Evolutionary conservation across 2,113 vertebrate species (phyloP).

Genomic region (Lampris incognitus): DNA sequence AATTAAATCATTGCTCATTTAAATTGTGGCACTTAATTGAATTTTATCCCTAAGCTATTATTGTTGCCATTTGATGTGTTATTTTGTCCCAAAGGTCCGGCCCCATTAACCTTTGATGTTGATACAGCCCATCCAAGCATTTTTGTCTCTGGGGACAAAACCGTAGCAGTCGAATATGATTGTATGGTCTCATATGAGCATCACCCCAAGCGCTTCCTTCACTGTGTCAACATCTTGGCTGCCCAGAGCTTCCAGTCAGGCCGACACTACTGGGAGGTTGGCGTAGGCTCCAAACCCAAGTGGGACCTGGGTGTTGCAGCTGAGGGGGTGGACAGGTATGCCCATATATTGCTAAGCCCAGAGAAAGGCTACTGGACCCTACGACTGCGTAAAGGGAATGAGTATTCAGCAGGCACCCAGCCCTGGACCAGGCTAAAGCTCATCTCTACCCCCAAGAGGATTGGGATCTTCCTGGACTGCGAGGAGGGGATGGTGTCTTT

Average conservation of each 20-base stretch:
- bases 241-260: conserved; percentile 80
- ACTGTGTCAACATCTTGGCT: conserved; percentile 86
- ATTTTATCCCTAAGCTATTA: not conserved
- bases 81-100: conserved; percentile 76
- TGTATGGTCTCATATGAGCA: conserved; percentile 34
- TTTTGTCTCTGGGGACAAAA: conserved; percentile 82
- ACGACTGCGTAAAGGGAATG: conserved; percentile 77
- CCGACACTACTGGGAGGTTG: conserved; percentile 89
- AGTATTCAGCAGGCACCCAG: conserved; percentile 83
- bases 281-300: conserved; percentile 85
- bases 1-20: conserved; percentile 24
- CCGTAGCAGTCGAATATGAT: conserved; percentile 78
- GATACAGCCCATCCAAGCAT: conserved; percentile 88
- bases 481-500: conserved; percentile 83
- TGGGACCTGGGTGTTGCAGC: conserved; percentile 89
- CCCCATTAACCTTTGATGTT: conserved; percentile 82
- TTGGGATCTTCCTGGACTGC: conserved; percentile 86
- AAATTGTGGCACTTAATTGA: conserved; percentile 1
- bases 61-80: conserved; percentile 24
- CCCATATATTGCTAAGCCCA: conserved; percentile 83
- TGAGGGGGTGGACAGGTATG: conserved; percentile 77
- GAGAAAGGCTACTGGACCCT: conserved; percentile 88
- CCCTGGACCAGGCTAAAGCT: conserved; percentile 83
- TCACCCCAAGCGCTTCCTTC: conserved; percentile 82
- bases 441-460: conserved; percentile 42